Conservation (phyloP, 1,140 invertebrate genomes). For the Aradophagus sp. region DNA sequence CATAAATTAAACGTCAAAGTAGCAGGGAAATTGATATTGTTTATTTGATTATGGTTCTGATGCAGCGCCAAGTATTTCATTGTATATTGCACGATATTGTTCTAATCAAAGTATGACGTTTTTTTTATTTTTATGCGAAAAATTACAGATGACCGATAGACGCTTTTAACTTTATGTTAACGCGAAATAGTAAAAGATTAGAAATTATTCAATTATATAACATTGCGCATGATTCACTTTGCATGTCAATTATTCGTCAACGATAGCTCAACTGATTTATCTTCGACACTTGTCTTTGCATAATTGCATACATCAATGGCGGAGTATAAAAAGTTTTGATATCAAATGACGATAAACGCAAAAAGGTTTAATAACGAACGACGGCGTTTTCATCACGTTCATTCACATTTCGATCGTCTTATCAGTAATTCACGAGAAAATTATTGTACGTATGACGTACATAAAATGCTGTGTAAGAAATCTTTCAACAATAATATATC, state of each 20-base stretch:
- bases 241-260: constrained; percentile 25
- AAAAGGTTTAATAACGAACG: constrained; percentile 20
- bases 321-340: constrained; percentile 19
- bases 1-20: too few relatives aligned
- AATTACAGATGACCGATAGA: too few relatives aligned
- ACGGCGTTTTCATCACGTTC: constrained; percentile 20
- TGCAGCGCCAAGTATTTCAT: too few relatives aligned
- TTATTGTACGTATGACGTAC: constrained; percentile 4
- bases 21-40: too few relatives aligned
- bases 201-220: constrained; percentile 19
- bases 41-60: too few relatives aligned
- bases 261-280: constrained; percentile 30
- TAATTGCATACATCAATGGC: constrained; percentile 18
- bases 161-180: too few relatives aligned
- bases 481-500: too few relatives aligned
- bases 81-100: too few relatives aligned
- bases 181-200: too few relatives aligned
- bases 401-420: constrained; percentile 23
- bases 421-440: constrained; percentile 10
- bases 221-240: constrained; percentile 20
- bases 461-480: too few relatives aligned
- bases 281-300: constrained; percentile 15
- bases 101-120: too few relatives aligned
- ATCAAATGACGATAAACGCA: constrained; percentile 15
- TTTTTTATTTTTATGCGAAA: too few relatives aligned